Conservation (phyloP, 2,797 vertebrate species). For the Scolopax bukidnonensis region DNA sequence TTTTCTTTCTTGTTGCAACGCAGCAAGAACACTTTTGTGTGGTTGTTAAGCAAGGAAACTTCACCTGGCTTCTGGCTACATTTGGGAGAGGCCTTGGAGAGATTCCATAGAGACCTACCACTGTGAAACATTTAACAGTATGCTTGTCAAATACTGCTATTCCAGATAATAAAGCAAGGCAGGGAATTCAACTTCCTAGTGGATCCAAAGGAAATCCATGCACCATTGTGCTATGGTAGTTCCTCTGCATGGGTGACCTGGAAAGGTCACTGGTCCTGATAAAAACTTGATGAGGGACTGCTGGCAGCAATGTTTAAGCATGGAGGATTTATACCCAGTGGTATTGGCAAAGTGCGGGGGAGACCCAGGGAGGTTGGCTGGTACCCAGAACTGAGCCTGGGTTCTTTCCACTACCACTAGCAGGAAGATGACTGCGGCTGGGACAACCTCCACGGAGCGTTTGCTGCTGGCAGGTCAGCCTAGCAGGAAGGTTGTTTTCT, state of each 20-base stretch:
- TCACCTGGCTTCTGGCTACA: neutral
- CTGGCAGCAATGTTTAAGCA: neutral
- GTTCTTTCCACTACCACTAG: fast-evolving
- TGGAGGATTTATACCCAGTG: neutral
- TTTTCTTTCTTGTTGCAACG: neutral
- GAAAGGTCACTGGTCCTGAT: neutral
- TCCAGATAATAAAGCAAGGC: neutral
- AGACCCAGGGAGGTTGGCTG: neutral
- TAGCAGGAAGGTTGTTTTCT: neutral
- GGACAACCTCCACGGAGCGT: neutral
- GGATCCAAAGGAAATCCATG: neutral
- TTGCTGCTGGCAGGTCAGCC: neutral
- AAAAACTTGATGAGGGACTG: neutral
- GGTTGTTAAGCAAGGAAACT: neutral
- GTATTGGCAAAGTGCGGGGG: fast-evolving
- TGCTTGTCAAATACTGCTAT: neutral
- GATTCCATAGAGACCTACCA: neutral
- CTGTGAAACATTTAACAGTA: neutral
- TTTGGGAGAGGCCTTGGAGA: neutral
- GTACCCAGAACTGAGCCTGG: neutral
- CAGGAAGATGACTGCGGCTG: neutral
- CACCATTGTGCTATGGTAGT: neutral
- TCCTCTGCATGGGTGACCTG: neutral
- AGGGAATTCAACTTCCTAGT: neutral
- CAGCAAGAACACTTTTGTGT: neutral